Percentiles rank a stretch among this genome's conserved stretches.
phyloP scores from a whole-genome alignment of 2,797 vertebrate genomes.

The Hypotaenidia philippensis region DNA sequence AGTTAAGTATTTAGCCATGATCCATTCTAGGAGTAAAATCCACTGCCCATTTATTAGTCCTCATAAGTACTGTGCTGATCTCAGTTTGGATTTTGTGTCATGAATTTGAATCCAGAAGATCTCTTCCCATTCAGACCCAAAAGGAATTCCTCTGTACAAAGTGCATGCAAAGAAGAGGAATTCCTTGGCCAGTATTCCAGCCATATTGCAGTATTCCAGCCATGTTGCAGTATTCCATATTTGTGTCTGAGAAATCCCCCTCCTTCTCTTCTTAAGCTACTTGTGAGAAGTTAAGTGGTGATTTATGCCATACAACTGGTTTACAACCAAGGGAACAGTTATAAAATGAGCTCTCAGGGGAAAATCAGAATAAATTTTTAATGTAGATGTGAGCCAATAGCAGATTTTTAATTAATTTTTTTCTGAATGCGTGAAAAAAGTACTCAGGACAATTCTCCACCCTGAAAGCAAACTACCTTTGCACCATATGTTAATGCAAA shows the following conservation, averaged over 20 bases:
- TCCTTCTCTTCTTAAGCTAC: not conserved
- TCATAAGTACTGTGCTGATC: not conserved
- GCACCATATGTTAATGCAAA: not conserved
- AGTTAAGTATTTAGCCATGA: not conserved
- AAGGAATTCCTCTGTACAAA: not conserved
- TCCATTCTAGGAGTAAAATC: not conserved
- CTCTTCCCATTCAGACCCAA: not conserved
- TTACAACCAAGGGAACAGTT: not conserved
- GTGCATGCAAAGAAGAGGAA: not conserved
- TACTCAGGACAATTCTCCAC: not conserved
- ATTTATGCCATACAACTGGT: not conserved
- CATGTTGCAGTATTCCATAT: not conserved
- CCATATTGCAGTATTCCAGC: not conserved
- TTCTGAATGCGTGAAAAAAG: not conserved
- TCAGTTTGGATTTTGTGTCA: not conserved
- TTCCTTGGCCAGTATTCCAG: not conserved
- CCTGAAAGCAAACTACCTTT: not conserved
- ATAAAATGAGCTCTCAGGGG: not conserved
- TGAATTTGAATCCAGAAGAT: not conserved
- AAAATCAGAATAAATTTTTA: not conserved
- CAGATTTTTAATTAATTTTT: not conserved
- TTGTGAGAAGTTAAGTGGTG: not conserved
- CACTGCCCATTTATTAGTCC: rapidly evolving
- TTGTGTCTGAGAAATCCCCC: not conserved
- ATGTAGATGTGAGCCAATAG: not conserved